These are phyloP conservation scores for Heterodera schachtii DNA, from an alignment of 1,140 invertebrate species.

Conservation along the genomic window DNA sequence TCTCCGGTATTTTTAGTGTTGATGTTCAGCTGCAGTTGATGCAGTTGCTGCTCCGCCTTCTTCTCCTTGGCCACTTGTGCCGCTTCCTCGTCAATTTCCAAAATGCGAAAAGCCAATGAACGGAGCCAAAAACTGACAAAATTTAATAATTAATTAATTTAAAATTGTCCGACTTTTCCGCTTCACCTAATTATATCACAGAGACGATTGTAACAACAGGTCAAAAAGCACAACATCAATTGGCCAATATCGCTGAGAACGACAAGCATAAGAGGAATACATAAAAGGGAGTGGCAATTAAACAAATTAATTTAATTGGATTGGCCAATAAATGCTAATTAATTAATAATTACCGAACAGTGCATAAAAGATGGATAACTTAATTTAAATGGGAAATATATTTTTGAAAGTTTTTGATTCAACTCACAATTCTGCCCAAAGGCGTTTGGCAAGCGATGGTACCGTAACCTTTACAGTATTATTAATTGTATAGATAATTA, in stretches of 20 bases:
- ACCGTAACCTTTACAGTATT: slow-evolving; percentile 30
- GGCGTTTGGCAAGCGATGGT: slow-evolving; percentile 46
- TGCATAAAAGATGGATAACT: slow-evolving; percentile 35
- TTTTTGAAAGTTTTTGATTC: not conserved
- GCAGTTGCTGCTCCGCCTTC: not conserved
- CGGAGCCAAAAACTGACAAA: not conserved
- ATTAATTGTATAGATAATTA: not conserved
- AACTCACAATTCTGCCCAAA: slow-evolving; percentile 35
- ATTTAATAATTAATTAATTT: too few relatives aligned
- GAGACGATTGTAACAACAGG: slow-evolving; percentile 27
- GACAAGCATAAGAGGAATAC: slow-evolving; percentile 49
- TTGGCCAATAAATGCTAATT: too few relatives aligned
- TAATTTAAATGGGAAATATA: not conserved
- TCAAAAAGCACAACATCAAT: slow-evolving; percentile 39
- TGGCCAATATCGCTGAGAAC: slow-evolving; percentile 46
- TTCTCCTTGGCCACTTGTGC: slow-evolving; percentile 10
- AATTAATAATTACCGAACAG: slow-evolving; percentile 9
- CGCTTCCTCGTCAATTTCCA: slow-evolving; percentile 19
- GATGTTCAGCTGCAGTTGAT: not conserved
- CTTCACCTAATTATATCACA: slow-evolving; percentile 14
- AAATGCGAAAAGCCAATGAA: slow-evolving; percentile 1
- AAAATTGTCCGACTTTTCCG: too few relatives aligned
- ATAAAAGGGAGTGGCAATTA: slow-evolving; percentile 3
- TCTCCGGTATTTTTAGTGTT: not conserved
- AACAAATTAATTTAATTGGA: not conserved